Evolutionary conservation across 2,113 vertebrate genomes (phyloP).

Genomic region (Oreamnos americanus): DNA sequence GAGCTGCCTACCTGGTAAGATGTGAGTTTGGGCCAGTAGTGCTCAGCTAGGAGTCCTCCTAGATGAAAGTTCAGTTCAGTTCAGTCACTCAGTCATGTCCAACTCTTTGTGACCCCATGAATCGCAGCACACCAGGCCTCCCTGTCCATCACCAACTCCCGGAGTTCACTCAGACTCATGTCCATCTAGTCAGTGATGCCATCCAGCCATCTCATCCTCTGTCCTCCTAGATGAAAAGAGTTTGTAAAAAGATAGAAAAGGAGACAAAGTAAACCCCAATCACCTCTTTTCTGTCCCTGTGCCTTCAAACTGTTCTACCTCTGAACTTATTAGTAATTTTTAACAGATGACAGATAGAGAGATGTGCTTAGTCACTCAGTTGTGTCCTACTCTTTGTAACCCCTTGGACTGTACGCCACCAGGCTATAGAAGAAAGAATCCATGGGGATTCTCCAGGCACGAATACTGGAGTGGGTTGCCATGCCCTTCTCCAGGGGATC

Average conservation of each 20-base stretch:
- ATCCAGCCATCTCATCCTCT: too few relatives aligned
- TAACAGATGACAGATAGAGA: background rate
- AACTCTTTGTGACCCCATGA: too few relatives aligned
- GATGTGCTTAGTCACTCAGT: background rate
- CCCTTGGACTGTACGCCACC: background rate
- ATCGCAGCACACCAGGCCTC: too few relatives aligned
- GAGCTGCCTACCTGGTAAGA: background rate
- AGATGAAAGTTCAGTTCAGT: background rate
- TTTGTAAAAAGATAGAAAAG: background rate
- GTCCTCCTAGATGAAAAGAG: background rate
- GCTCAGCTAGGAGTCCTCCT: background rate
- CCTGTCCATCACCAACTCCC: too few relatives aligned
- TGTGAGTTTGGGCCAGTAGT: background rate
- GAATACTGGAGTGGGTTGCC: background rate
- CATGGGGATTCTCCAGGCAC: background rate
- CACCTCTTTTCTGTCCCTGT: background rate
- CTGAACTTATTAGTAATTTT: background rate
- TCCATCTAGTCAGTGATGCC: too few relatives aligned
- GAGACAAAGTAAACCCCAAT: background rate
- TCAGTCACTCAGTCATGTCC: too few relatives aligned
- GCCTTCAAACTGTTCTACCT: background rate
- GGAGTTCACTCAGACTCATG: too few relatives aligned
- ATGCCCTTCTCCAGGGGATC: background rate
- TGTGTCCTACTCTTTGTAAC: background rate
- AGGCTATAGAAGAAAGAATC: background rate